A percentile compares a stretch with the other conserved stretches of the same genome.
These are phyloP conservation scores for Lipophrys pholis DNA, from an alignment of 2,113 vertebrate species.

Conservation along the genomic window DNA sequence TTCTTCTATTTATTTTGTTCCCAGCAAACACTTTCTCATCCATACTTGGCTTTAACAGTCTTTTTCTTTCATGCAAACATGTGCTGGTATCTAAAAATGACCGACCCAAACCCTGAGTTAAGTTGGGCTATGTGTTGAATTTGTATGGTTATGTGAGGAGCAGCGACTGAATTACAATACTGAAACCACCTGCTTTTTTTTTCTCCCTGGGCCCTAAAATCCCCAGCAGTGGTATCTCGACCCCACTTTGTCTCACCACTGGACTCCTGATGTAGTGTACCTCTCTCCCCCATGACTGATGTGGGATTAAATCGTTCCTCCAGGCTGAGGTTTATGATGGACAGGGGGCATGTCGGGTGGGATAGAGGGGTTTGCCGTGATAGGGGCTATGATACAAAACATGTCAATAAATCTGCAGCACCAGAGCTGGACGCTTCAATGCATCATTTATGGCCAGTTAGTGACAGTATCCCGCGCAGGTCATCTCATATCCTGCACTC, in stretches of 20 bases:
- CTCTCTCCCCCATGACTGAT: conserved; percentile 58
- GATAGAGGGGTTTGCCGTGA: conserved; percentile 48
- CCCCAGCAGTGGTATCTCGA: conserved; percentile 4
- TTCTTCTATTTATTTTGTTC: no score
- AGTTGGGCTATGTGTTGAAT: no score
- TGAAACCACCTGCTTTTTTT: no score
- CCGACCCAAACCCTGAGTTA: no score
- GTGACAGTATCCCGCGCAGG: conserved; percentile 52
- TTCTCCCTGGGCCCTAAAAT: background rate
- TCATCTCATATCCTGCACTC: conserved; percentile 66
- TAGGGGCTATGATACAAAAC: conserved; percentile 61
- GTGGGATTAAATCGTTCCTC: conserved; percentile 69
- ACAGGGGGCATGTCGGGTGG: conserved; percentile 54
- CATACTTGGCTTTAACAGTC: no score
- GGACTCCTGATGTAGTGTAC: conserved; percentile 1
- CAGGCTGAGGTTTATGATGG: conserved; percentile 56
- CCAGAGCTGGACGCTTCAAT: conserved; percentile 43
- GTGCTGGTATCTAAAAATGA: no score
- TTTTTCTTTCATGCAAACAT: no score
- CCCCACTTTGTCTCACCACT: conserved; percentile 11
- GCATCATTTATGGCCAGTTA: conserved; percentile 71
- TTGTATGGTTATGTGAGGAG: no score
- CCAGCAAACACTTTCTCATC: no score
- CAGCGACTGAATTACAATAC: no score
- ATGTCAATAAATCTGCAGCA: conserved; percentile 72